Conservation (phyloP, 2,888 invertebrate species). For the Melangyna quadrimaculata region DNA sequence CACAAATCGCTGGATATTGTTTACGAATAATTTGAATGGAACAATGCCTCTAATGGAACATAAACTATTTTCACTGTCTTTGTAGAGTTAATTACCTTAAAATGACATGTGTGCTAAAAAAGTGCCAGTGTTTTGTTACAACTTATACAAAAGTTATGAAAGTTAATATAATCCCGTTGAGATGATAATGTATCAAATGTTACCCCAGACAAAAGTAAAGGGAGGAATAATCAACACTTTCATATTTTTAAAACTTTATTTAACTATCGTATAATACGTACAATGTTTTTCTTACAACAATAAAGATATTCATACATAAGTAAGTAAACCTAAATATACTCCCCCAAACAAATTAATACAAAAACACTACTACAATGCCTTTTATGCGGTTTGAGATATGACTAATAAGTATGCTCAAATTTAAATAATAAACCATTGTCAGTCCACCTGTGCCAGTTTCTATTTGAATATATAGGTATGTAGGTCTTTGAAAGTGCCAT, state of each 20-base stretch:
- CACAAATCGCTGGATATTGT: too few species aligned
- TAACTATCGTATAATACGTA: too few species aligned
- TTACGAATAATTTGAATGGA: too few species aligned
- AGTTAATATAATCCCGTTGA: background rate
- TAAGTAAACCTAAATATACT: background rate
- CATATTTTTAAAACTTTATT: background rate
- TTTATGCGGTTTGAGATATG: background rate
- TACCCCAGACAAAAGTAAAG: background rate
- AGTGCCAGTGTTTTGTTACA: background rate
- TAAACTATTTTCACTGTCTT: too few species aligned
- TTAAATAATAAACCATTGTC: slow-evolving; percentile 25
- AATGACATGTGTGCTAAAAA: background rate
- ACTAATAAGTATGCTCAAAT: slow-evolving; percentile 10
- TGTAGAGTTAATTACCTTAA: too few species aligned
- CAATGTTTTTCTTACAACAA: background rate
- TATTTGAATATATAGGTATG: slow-evolving; percentile 9
- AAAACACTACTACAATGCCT: background rate
- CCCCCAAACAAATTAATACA: background rate
- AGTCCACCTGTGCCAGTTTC: slow-evolving; percentile 42
- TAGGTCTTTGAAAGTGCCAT: too few species aligned
- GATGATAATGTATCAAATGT: background rate
- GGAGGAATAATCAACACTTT: background rate
- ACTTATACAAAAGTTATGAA: background rate
- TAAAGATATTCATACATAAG: too few species aligned
- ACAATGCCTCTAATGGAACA: too few species aligned